Conservation (phyloP, 2,888 invertebrate species). For the Hyles lineata region DNA sequence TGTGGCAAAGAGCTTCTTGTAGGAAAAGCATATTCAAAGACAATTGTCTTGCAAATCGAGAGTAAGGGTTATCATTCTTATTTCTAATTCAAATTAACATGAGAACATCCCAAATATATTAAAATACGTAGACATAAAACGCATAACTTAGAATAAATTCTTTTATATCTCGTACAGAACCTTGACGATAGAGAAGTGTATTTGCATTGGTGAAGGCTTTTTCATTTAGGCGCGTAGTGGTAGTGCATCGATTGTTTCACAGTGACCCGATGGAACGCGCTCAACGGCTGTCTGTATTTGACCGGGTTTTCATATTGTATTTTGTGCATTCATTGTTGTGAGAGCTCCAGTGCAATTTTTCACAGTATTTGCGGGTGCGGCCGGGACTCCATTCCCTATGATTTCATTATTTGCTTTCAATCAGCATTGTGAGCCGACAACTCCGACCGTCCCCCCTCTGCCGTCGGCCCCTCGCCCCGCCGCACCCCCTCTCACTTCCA, state of each 20-base stretch:
- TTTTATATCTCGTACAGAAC: neutral
- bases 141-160: neutral
- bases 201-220: neutral
- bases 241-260: slow-evolving; percentile 10
- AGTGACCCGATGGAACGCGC: slow-evolving; percentile 33
- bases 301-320: slow-evolving; percentile 39
- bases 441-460: slow-evolving; percentile 37
- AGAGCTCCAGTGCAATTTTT: slow-evolving; percentile 73
- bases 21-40: too few relatives aligned
- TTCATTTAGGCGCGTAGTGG: neutral
- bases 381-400: slow-evolving; percentile 72
- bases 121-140: too few relatives aligned
- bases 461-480: slow-evolving; percentile 38
- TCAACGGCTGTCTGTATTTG: slow-evolving; percentile 31
- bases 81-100: too few relatives aligned
- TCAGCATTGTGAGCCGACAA: slow-evolving; percentile 79
- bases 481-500: slow-evolving; percentile 45
- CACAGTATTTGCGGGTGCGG: slow-evolving; percentile 74
- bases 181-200: neutral
- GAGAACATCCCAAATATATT: too few relatives aligned
- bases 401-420: slow-evolving; percentile 85
- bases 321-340: slow-evolving; percentile 64
- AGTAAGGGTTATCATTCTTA: too few relatives aligned
- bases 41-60: too few relatives aligned
- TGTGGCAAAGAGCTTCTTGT: too few relatives aligned